Evolutionary conservation across 1,140 invertebrate species (phyloP), one percentile per base, ranked within the genome.

Genomic region (Bombus consobrinus): DNA sequence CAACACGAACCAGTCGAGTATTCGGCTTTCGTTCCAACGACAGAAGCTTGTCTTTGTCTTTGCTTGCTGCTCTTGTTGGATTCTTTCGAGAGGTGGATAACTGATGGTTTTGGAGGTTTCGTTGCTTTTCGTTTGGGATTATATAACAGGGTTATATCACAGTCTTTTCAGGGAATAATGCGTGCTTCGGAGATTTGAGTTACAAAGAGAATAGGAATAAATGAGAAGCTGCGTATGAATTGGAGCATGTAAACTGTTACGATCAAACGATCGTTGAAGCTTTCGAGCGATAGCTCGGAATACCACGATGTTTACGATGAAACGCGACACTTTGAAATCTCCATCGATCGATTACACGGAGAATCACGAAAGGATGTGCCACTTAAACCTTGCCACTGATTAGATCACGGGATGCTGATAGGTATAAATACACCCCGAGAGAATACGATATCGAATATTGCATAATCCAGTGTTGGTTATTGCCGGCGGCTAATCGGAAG

Each of bases 391-490:
- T 41, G 59, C 43, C 41, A 22, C 62, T 85, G 86, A 87, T 89
- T 87, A 89, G 82, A 90, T 90, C 83, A 32, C 80, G 83, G 72
- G 86, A 80, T 88, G 41, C 81, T 68, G 89, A 90, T 90, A 90
- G 81, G 89, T 81, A 82, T 82, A 64, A 74, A 80, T 85, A 88
- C 78, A 90, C 28, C 81, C 64, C 81, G 83, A 28, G 88, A 88
- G 88, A 71, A 89, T 85, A 78, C 76, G 88, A 90, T 92, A 92
- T 91, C 89, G 90, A 93, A 93, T 93, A 93, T 91, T 92, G 92
- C 90, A 92, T 93, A 93, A 93, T 93, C 92, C 91, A 92, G 86
- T 92, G 87, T 88, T 83, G 89, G 83, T 90, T 90, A 83, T 85
- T 85, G 89, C 90, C 90, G 84, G 37, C 75, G 87, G 91, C 88